phyloP scores from a whole-genome alignment of 2,113 vertebrate genomes.

The Cranoglanis bouderius region DNA sequence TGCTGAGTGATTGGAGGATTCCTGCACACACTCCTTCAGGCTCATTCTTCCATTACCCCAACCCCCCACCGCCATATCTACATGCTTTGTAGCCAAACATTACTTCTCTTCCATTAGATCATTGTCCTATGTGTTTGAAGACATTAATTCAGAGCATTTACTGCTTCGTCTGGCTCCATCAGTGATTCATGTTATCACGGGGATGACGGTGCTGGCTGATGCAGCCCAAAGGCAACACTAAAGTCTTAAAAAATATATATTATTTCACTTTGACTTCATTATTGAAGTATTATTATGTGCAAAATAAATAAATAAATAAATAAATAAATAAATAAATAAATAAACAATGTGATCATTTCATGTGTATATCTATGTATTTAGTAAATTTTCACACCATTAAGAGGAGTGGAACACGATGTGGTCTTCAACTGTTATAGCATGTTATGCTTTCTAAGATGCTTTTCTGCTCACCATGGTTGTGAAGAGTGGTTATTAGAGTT shows the following conservation, averaged over 20 bases:
- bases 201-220: not conserved
- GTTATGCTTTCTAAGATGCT: not conserved
- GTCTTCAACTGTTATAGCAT: not conserved
- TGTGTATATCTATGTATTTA: not conserved
- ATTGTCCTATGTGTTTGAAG: not conserved
- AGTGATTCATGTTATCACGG: not conserved
- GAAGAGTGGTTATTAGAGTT: not conserved
- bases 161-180: conserved; percentile 9
- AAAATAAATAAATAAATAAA: not conserved
- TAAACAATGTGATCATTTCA: not conserved
- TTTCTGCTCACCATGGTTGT: not conserved
- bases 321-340: not conserved
- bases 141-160: not conserved
- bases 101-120: not conserved
- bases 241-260: not conserved
- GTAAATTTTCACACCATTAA: not conserved
- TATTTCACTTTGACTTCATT: not conserved
- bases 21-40: conserved; percentile 26
- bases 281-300: not conserved
- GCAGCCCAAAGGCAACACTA: not conserved
- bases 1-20: conserved; percentile 40
- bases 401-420: not conserved
- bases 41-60: not conserved
- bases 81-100: not conserved
- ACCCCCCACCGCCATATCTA: not conserved